Conservation (phyloP, 2,113 vertebrate species). For the Grammomys surdaster region DNA sequence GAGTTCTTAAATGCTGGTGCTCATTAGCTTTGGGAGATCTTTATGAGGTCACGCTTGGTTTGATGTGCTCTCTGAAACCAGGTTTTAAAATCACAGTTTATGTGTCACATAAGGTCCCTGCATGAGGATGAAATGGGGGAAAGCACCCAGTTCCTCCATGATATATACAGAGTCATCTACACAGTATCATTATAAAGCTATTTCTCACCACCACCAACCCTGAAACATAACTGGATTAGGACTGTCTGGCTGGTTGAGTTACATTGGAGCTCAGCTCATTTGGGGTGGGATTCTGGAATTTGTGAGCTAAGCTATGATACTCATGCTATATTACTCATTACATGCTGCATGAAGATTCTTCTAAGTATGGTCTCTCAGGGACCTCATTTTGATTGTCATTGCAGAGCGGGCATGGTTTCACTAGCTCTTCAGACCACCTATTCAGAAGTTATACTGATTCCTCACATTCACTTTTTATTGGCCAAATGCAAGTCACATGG, state of each 20-base stretch:
- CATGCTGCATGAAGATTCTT: not conserved
- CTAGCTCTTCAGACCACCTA: not conserved
- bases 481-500: not conserved
- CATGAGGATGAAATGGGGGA: not conserved
- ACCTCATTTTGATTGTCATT: not conserved
- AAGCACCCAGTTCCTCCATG: not conserved
- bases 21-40: not conserved
- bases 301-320: not conserved
- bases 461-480: not conserved
- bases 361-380: not conserved
- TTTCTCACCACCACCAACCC: not conserved
- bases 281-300: not conserved
- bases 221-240: not conserved
- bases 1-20: not conserved
- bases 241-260: not conserved
- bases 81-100: not conserved
- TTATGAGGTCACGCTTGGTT: not conserved
- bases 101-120: not conserved
- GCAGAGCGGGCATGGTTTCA: not conserved
- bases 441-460: not conserved
- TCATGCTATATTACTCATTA: not conserved
- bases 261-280: not conserved
- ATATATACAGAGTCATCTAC: not conserved
- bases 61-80: not conserved
- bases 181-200: not conserved